A percentile compares a stretch with the other conserved stretches of the same genome.
phyloP scores from a whole-genome alignment of 2,113 vertebrate species.

The Carollia perspicillata region DNA sequence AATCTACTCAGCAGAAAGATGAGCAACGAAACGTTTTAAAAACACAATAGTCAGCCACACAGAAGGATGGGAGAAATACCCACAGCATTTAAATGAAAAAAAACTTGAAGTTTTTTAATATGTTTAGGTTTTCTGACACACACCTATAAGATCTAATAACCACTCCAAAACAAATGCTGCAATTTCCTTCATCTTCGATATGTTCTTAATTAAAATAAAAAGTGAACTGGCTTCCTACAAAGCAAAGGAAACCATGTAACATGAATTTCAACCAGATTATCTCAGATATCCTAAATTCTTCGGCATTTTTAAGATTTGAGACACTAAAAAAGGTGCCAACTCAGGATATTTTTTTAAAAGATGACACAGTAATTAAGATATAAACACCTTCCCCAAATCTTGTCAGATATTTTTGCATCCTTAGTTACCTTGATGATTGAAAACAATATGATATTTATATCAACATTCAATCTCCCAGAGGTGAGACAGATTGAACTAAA shows the following conservation, averaged over 20 bases:
- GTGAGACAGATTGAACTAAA: background rate
- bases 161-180: slow-evolving; percentile 19
- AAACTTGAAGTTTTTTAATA: background rate
- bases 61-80: background rate
- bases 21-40: slow-evolving; percentile 39
- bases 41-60: background rate
- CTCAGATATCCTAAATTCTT: background rate
- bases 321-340: background rate
- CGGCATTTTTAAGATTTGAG: background rate
- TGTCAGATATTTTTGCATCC: background rate
- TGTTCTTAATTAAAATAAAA: slow-evolving; percentile 32
- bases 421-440: background rate
- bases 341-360: background rate
- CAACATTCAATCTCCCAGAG: background rate
- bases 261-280: background rate
- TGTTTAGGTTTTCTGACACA: background rate
- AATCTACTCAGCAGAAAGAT: background rate
- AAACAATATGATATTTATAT: background rate
- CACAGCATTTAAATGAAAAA: slow-evolving; percentile 19
- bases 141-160: background rate
- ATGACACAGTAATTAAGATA: background rate
- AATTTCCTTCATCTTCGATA: background rate
- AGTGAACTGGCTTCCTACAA: background rate
- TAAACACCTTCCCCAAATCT: background rate
- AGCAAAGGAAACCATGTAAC: background rate